phyloP scores from a whole-genome alignment of 2,113 vertebrate genomes.

The Hippocampus comes region DNA sequence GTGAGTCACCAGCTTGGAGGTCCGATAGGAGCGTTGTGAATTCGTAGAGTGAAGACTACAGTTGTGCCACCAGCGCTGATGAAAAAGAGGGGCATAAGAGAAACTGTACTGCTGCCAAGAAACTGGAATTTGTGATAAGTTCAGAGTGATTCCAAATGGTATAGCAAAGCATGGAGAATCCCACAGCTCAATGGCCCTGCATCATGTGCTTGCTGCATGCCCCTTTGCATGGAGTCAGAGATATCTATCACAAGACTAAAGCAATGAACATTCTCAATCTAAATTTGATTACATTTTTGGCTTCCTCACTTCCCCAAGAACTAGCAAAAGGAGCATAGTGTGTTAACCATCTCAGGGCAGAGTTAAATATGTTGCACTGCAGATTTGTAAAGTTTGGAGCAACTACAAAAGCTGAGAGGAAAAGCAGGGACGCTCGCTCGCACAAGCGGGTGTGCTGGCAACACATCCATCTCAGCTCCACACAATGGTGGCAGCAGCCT shows the following conservation, averaged over 20 bases:
- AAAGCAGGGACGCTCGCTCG: neutral
- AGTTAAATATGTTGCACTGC: neutral
- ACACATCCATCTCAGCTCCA: constrained; percentile 29
- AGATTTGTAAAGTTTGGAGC: constrained; percentile 6
- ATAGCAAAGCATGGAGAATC: constrained; percentile 68
- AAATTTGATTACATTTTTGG: constrained; percentile 1
- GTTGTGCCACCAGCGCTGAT: constrained; percentile 82
- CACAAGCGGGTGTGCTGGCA: constrained; percentile 13
- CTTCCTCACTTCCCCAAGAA: neutral
- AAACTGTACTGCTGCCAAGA: constrained; percentile 81
- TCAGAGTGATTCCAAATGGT: constrained; percentile 80
- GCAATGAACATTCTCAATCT: neutral
- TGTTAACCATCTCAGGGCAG: neutral
- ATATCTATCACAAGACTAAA: constrained; percentile 7
- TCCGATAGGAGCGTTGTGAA: constrained; percentile 81
- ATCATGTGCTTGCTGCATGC: constrained; percentile 43
- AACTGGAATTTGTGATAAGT: constrained; percentile 82
- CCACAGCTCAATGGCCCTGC: constrained; percentile 73
- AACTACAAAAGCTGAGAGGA: neutral
- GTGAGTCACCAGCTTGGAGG: constrained; percentile 80
- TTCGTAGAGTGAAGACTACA: constrained; percentile 87
- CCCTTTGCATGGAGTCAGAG: constrained; percentile 28
- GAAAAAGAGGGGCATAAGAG: constrained; percentile 66
- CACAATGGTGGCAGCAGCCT: constrained; percentile 30
- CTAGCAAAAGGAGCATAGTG: neutral